Evolutionary conservation across 2,888 invertebrate genomes (phyloP), one percentile per base, ranked within the genome.

Genomic region (Microctonus brassicae): DNA sequence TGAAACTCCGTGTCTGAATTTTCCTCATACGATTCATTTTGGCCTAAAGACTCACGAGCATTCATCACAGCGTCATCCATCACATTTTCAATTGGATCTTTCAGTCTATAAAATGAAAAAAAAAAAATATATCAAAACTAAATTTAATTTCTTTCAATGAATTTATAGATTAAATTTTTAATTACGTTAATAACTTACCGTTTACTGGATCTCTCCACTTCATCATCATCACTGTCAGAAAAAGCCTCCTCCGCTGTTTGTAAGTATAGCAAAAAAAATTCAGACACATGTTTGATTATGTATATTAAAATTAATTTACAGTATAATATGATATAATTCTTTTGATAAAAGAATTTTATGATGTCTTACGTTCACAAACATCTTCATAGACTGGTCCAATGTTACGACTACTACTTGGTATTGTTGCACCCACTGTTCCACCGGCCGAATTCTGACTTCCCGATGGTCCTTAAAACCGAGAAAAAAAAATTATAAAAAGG

Each of bases 191-290:
- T 10, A n/a, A 10, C 34, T 60, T 57, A 62, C 58, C 62, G 24
- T 26, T 57, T 34, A n/a, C 11, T 67, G 26, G 17, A 77, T 75
- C 73, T 76, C 74, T 76, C 78, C 33, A 74, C 76, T 69, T 86
- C 86, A 62, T 87, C 87, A 67, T 87, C 86, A 69, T 88, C 88
- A 70, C 87, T 88, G 73, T 87, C 88, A 70, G 83, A 84, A 58
- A 83, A 87, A 69, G 83, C 80, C 70, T 85, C 83, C 75, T 87
- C 87, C 70, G 85, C 84, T 66, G 79, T 81, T 73, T 81, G 86
- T 86, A 70, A 17, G 24, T 47, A 1, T 13, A 53, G 62, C 29
- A 58, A 13, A 42, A 33, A 61, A 47, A 20, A 22, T 55, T 47
- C 39, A n/a, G n/a, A 36, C 53, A 60, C 17, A 17, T 26, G 34